A percentile compares a stretch with the other conserved stretches of the same genome.
These are phyloP conservation scores for Calliopsis andreniformis DNA, from an alignment of 1,140 invertebrate species.

Conservation along the genomic window DNA sequence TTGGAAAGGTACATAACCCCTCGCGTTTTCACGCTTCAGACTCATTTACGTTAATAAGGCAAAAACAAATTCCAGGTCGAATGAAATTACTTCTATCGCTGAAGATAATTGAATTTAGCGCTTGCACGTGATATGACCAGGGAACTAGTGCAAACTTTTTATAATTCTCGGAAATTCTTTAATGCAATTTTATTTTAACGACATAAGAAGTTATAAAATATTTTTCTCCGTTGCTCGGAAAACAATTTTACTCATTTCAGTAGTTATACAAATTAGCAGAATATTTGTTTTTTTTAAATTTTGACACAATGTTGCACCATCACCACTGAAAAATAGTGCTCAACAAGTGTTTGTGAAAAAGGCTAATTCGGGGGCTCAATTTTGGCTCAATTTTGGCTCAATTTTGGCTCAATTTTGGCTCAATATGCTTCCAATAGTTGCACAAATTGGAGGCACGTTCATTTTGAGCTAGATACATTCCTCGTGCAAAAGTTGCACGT, in stretches of 20 bases:
- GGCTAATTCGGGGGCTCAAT: no score
- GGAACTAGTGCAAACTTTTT: no score
- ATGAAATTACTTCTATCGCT: not conserved
- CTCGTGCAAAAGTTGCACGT: not conserved
- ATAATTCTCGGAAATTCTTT: no score
- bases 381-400: no score
- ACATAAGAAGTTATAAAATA: no score
- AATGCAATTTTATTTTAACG: no score
- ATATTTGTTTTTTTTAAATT: no score
- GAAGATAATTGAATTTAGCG: not conserved
- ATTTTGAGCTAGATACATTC: constrained; percentile 8
- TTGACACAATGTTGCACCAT: not conserved
- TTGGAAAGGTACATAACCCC: constrained; percentile 5
- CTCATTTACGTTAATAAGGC: not conserved
- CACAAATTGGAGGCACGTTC: not conserved
- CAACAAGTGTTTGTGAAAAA: constrained; percentile 29
- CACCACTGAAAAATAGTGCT: not conserved
- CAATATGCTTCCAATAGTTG: not conserved
- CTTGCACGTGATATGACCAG: no score
- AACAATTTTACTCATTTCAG: no score
- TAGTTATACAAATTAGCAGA: no score
- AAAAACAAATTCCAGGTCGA: not conserved
- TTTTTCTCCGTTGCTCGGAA: no score
- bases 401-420: no score
- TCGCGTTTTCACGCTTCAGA: not conserved